phyloP scores from a whole-genome alignment of 2,113 vertebrate species.

The Argyrosomus japonicus region DNA sequence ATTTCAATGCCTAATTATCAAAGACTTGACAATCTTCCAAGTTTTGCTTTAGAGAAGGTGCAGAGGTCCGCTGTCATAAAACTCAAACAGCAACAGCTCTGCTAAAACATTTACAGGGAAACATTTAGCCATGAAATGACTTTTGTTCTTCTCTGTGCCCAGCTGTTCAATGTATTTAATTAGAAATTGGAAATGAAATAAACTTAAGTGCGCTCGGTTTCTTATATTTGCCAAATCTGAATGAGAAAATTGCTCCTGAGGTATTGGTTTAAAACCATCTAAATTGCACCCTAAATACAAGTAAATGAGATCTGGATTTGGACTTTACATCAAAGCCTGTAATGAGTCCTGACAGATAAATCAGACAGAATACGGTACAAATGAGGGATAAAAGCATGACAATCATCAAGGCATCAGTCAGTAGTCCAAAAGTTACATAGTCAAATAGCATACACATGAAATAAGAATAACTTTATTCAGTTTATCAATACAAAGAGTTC shows the following conservation, averaged over 20 bases:
- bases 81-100: constrained; percentile 22
- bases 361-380: constrained; percentile 19
- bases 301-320: constrained; percentile 30
- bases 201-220: background rate
- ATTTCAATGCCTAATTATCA: constrained; percentile 18
- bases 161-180: constrained; percentile 37
- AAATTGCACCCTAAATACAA: constrained; percentile 39
- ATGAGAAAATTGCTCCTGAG: constrained; percentile 40
- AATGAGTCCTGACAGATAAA: constrained; percentile 27
- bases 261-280: constrained; percentile 13
- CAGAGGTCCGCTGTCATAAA: constrained; percentile 33
- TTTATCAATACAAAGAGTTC: constrained; percentile 53
- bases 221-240: constrained; percentile 28
- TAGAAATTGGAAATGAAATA: constrained; percentile 27
- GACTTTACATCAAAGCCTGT: constrained; percentile 21
- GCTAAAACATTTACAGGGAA: constrained; percentile 24
- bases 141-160: constrained; percentile 39
- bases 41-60: constrained; percentile 40
- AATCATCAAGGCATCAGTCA: constrained; percentile 39
- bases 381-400: constrained; percentile 47
- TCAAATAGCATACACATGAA: constrained; percentile 60
- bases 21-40: constrained; percentile 15
- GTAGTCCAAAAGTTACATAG: constrained; percentile 35
- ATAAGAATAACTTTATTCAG: constrained; percentile 74
- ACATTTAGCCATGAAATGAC: constrained; percentile 36